phyloP scores from a whole-genome alignment of 2,113 vertebrate genomes.

The Corythornis cristatus region DNA sequence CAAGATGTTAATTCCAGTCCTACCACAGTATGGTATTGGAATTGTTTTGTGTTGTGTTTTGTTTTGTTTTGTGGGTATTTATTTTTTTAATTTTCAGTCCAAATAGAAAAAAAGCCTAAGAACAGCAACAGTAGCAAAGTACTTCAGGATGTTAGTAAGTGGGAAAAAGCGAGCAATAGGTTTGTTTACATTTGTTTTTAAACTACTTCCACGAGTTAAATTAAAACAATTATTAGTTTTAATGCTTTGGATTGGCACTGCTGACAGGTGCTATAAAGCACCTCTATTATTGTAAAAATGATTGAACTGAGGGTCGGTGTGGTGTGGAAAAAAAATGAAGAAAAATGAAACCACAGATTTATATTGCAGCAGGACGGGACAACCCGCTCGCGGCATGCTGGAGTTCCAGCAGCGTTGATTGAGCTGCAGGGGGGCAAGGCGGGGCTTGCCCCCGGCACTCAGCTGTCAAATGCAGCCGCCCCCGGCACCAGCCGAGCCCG shows the following conservation, averaged over 20 bases:
- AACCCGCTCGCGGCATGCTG: rapidly evolving
- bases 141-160: background rate
- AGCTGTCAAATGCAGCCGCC: background rate
- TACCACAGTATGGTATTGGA: background rate
- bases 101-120: background rate
- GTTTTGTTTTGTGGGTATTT: no score
- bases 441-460: background rate
- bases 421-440: rapidly evolving
- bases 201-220: background rate
- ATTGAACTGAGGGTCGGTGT: rapidly evolving
- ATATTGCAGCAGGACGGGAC: rapidly evolving
- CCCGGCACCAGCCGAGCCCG: no score
- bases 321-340: no score
- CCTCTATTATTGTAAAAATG: background rate
- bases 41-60: no score
- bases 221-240: background rate
- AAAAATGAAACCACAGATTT: no score
- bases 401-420: rapidly evolving
- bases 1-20: background rate
- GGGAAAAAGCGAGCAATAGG: background rate
- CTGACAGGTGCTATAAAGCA: no score
- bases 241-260: background rate
- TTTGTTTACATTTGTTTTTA: background rate
- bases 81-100: background rate
- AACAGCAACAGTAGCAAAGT: background rate